Conservation (phyloP, 1,140 invertebrate genomes). For the Drosophila kurseongensis region DNA sequence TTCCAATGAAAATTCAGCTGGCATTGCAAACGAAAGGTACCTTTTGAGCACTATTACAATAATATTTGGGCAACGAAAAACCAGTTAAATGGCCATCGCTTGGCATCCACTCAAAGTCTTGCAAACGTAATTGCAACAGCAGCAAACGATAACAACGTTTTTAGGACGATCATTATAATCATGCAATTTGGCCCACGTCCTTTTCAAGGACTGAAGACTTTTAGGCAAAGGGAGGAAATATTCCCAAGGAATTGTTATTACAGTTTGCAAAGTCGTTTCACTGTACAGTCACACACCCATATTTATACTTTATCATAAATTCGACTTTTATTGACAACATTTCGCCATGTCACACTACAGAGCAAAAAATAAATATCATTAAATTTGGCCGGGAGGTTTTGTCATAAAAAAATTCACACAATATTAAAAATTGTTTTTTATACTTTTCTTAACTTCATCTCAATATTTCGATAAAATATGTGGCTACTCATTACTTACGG, state of each 20-base stretch:
- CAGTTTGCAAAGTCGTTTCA: conserved; percentile 55
- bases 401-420: too few relatives aligned
- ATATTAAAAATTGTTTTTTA: too few relatives aligned
- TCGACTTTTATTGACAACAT: conserved; percentile 60
- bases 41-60: conserved; percentile 12
- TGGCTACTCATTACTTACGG: too few relatives aligned
- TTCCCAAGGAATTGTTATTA: conserved; percentile 41
- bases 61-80: conserved; percentile 3
- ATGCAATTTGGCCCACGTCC: conserved; percentile 52
- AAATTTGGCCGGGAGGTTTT: background rate
- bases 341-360: conserved; percentile 20
- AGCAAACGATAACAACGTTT: conserved; percentile 42
- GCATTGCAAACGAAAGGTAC: conserved; percentile 11
- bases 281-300: conserved; percentile 2
- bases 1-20: conserved; percentile 3
- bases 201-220: conserved; percentile 29
- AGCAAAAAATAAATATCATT: background rate
- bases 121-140: conserved; percentile 43
- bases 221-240: conserved; percentile 12
- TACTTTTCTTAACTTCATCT: too few relatives aligned
- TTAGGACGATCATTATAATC: conserved; percentile 70
- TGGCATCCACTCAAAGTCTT: conserved; percentile 56
- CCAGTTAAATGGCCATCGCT: conserved; percentile 33
- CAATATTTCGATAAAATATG: too few relatives aligned
- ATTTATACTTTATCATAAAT: conserved; percentile 52